Base-by-base conservation (phyloP, 2,113 vertebrate species). In the Leptodactylus fuscus region DNA sequence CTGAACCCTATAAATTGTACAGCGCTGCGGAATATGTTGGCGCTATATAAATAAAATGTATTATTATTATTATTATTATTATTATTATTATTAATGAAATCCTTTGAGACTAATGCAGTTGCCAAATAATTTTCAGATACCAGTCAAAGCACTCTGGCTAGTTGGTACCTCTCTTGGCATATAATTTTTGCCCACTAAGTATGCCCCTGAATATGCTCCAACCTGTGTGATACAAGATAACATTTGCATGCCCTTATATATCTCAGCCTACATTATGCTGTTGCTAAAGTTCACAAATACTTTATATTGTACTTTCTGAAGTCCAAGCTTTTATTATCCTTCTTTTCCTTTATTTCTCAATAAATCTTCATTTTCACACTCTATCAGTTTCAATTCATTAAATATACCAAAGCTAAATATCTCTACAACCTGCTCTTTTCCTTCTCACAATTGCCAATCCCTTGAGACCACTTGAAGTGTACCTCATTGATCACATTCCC, bases 361-460 rank as follows among this genome's bases (percentile, higher is more conserved):
- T 75, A 75, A 75, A 75, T 75, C 73, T 75, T 11, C 0, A 49
- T 49, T 75, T 75, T 75, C 44, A 75, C 73, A 49, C 24, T 75
- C 44, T 46, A 75, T 75, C 73, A 75, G 24, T 49, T 75, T 75
- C 73, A 75, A 49, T 49, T 75, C 38, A n/a, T 20, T 69, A 18
- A 8, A 5, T 48, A 27, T 75, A 29, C 4, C 24, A 29, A 75
- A 29, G 13, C 24, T 4, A 49, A 75, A 49, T 44, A 29, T 49
- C 44, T 48, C 15, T 75, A 16, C 15, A 75, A 75, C 46, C 2
- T n/a, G 22, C 73, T 49, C 48, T 75, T 46, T 75, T 49, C 46
- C 13, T 75, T 75, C 24, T 29, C 46, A 15, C 73, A 49, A 75
- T 49, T 75, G 71, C 13, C 44, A 29, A 75, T 13, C 11, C 24